phyloP scores from a whole-genome alignment of 2,888 invertebrate genomes.

The Nomada ferruginata region DNA sequence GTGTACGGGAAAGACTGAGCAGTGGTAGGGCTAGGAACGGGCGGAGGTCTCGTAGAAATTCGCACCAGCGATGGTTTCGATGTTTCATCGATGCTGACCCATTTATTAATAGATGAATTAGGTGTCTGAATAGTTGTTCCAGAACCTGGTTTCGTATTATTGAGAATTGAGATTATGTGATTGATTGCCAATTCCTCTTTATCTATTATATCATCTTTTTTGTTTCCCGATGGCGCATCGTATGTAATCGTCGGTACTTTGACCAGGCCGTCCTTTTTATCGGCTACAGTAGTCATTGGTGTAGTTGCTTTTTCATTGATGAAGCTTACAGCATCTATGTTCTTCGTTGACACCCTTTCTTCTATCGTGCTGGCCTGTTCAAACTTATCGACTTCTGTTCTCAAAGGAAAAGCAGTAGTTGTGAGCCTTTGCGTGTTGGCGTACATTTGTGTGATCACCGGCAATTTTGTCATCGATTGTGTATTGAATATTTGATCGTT shows the following conservation, averaged over 20 bases:
- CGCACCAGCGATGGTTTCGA: conserved; percentile 79
- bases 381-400: conserved; percentile 17
- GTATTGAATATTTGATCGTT: conserved; percentile 39
- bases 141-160: conserved; percentile 79
- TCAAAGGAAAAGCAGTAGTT: conserved; percentile 17
- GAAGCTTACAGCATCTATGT: conserved; percentile 44
- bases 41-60: conserved; percentile 63
- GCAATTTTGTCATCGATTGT: conserved; percentile 53
- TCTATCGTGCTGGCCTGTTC: conserved; percentile 56
- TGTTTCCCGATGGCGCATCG: conserved; percentile 77
- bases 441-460: conserved; percentile 68
- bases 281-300: conserved; percentile 72
- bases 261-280: conserved; percentile 77
- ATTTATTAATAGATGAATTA: conserved; percentile 76
- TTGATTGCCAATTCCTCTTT: conserved; percentile 83
- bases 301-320: conserved; percentile 70
- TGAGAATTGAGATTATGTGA: conserved; percentile 84
- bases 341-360: conserved; percentile 64
- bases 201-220: conserved; percentile 79
- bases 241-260: conserved; percentile 83
- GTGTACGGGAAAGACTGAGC: conserved; percentile 77
- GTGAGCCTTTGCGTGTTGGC: conserved; percentile 63
- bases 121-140: conserved; percentile 70
- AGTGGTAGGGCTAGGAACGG: conserved; percentile 57
- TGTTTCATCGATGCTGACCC: conserved; percentile 79